Evolutionary conservation across 2,113 vertebrate species (phyloP).

Genomic region (Chloropsis hardwickii): DNA sequence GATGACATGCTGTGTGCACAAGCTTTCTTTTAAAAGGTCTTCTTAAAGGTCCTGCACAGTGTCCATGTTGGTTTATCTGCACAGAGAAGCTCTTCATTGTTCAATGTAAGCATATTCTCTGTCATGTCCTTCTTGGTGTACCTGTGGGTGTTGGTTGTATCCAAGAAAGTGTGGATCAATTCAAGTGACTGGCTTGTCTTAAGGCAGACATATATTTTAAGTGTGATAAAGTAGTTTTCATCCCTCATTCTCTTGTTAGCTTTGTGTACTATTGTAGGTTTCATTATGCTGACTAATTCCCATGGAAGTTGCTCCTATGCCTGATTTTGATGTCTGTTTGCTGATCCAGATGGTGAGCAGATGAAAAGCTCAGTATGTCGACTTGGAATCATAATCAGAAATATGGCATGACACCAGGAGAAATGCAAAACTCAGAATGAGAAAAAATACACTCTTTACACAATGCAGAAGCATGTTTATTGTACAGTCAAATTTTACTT

Average conservation of each 20-base stretch:
- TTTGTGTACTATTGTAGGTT: background rate
- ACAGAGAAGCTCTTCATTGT: background rate
- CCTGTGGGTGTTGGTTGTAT: background rate
- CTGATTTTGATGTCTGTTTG: constrained; percentile 5
- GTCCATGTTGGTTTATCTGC: background rate
- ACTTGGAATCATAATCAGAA: background rate
- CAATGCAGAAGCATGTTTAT: background rate
- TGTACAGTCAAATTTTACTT: background rate
- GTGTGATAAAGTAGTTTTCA: background rate
- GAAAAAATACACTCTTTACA: background rate
- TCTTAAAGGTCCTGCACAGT: background rate
- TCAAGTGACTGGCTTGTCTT: background rate
- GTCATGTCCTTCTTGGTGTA: background rate
- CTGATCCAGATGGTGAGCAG: constrained; percentile 46
- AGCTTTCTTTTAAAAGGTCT: background rate
- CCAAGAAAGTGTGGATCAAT: background rate
- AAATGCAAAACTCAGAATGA: background rate
- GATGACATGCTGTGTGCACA: background rate
- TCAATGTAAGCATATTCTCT: background rate
- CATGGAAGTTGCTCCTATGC: background rate
- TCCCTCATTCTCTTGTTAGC: background rate
- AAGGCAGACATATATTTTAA: background rate
- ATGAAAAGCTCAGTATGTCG: constrained; percentile 50
- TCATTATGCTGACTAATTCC: constrained; percentile 6
- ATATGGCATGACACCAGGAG: background rate